Evolutionary conservation across 2,888 invertebrate genomes (phyloP), one percentile per base, ranked within the genome.

Genomic region (Tetanocera ferruginea): DNA sequence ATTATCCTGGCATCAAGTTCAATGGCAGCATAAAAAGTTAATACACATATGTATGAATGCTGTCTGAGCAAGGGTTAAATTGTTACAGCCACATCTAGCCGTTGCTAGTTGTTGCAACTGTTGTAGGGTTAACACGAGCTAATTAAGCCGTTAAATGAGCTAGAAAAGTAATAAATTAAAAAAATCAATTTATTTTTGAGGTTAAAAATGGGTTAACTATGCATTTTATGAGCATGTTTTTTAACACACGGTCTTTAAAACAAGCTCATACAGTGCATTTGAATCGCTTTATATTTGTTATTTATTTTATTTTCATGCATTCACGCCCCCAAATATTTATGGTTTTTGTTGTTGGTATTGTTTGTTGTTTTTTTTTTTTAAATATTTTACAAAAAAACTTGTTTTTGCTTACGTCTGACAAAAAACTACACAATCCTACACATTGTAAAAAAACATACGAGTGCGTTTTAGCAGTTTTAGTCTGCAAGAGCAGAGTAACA

Each of bases 171-270:
- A 55, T 11, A 76, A 52, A 74, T 25, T 67, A 72, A 23, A 52
- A n/a, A 69, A 43, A 34, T 43, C 43, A 11, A 43, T 43, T 43
- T 43, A 43, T 43, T 43, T 43, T 11, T 43, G 43, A 43, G 11
- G 43, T 43, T 43, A 43, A 43, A 14, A 43, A 43, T 43, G 43
- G 43, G 43, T 43, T 43, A 11, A 37, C 67, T 43, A 74, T 73
- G 62, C 55, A 25, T 57, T 25, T 17, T 17, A 57, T 55, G 34
- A 23, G 43, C 75, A 75, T 75, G 66, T 74, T 78, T 76, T 80
- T 89, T 87, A 85, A 86, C 86, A 87, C 88, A 89, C n/a, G n/a
- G 89, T 89, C 90, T 89, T 89, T 89, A 43, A 43, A 43, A 43
- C 11, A 43, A 11, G 43, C 14, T 14, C 43, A 43, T 43, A 11